Conservation (phyloP, 2,888 invertebrate species). For the Dicycla oo region DNA sequence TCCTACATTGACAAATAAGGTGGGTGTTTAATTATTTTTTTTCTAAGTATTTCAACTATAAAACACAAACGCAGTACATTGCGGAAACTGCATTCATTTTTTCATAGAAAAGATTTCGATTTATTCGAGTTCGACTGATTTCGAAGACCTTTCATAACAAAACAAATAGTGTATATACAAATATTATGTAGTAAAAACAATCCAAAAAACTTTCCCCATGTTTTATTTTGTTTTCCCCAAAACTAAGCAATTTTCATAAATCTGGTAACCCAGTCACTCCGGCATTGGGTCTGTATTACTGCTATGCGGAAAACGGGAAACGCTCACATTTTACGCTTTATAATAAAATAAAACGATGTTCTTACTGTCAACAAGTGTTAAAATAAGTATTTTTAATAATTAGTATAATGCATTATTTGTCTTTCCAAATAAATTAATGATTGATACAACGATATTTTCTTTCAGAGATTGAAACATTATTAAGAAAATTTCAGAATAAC, state of each 20-base stretch:
- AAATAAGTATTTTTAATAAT: background rate
- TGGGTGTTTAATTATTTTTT: background rate
- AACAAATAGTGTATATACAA: background rate
- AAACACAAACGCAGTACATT: background rate
- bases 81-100: background rate
- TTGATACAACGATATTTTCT: background rate
- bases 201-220: background rate
- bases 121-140: background rate
- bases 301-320: slow-evolving; percentile 83
- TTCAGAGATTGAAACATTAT: background rate
- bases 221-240: slow-evolving; percentile 33
- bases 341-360: slow-evolving; percentile 34
- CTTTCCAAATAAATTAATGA: background rate
- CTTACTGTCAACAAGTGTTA: slow-evolving; percentile 24
- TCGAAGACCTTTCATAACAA: background rate
- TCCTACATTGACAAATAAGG: background rate
- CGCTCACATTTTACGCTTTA: slow-evolving; percentile 41
- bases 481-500: background rate
- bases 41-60: background rate
- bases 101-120: background rate
- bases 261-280: slow-evolving; percentile 74
- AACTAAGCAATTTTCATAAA: slow-evolving; percentile 30
- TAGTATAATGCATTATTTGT: background rate
- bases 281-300: slow-evolving; percentile 79
- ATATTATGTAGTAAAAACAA: background rate